phyloP scores from a whole-genome alignment of 2,797 vertebrate genomes.

The Rhinogobio ventralis region DNA sequence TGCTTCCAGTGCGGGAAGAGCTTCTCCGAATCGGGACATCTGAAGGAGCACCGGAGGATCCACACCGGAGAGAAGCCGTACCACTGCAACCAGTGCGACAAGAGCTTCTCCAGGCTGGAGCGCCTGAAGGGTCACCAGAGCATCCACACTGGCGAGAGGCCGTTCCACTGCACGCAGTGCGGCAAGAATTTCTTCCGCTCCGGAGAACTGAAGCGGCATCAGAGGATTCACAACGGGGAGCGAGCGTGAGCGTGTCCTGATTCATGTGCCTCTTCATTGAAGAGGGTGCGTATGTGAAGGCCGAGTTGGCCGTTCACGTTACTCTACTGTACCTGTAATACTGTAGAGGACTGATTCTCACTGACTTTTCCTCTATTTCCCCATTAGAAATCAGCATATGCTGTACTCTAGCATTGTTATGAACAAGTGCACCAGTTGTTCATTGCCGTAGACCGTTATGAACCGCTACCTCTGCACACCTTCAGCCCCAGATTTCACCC shows the following conservation, averaged over 20 bases:
- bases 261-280: no score
- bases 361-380: neutral
- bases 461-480: conserved; percentile 49
- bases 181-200: conserved; percentile 62
- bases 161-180: conserved; percentile 60
- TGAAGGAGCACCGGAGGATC: conserved; percentile 60
- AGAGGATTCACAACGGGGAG: conserved; percentile 60
- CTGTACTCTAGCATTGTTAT: neutral
- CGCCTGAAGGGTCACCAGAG: conserved; percentile 63
- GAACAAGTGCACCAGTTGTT: neutral
- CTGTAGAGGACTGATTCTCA: neutral
- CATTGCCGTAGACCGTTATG: neutral
- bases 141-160: conserved; percentile 62
- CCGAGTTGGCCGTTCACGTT: neutral
- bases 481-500: neutral
- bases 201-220: conserved; percentile 59
- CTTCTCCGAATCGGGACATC: conserved; percentile 60
- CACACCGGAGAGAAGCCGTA: conserved; percentile 63
- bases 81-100: conserved; percentile 61
- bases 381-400: neutral
- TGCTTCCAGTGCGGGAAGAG: conserved; percentile 62
- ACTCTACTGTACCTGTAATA: neutral
- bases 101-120: conserved; percentile 62
- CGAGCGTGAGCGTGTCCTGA: conserved; percentile 32
- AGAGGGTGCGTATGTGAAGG: neutral